phyloP scores from a whole-genome alignment of 2,888 invertebrate species.

The Crocallis elinguaria region DNA sequence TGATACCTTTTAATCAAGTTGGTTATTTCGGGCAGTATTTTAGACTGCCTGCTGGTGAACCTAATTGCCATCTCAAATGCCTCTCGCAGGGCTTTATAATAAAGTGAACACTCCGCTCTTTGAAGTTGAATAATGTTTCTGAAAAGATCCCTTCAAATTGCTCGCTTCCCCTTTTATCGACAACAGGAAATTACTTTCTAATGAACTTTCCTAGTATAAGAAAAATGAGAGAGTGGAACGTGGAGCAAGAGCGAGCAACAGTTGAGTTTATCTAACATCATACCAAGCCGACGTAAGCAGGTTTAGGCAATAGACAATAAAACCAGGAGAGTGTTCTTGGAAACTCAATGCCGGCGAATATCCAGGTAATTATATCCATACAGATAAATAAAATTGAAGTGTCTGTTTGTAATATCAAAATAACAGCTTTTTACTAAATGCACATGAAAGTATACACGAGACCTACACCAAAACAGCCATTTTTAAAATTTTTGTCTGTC shows the following conservation, averaged over 20 bases:
- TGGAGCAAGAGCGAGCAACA: background rate
- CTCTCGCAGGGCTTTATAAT: constrained; percentile 43
- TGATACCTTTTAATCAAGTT: constrained; percentile 19
- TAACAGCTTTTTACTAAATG: too few relatives aligned
- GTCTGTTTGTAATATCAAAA: too few relatives aligned
- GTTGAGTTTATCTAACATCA: background rate
- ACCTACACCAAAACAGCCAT: too few relatives aligned
- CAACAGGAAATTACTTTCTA: constrained; percentile 12
- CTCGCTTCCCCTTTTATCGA: constrained; percentile 13
- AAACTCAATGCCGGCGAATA: too few relatives aligned
- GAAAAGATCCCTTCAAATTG: constrained; percentile 18
- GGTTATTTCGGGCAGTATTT: constrained; percentile 18
- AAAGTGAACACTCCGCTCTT: constrained; percentile 33
- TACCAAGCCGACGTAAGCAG: background rate
- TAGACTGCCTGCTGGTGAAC: constrained; percentile 21
- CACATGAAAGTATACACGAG: too few relatives aligned
- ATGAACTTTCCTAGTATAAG: constrained; percentile 2
- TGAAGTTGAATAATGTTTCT: constrained; percentile 15
- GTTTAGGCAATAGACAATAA: background rate
- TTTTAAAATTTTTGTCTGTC: too few relatives aligned
- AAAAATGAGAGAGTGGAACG: background rate
- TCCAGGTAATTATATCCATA: too few relatives aligned
- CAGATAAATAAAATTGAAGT: too few relatives aligned
- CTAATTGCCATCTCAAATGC: constrained; percentile 38
- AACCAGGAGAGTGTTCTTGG: background rate